phyloP scores from a whole-genome alignment of 2,113 vertebrate species.

The Elaphurus davidianus region DNA sequence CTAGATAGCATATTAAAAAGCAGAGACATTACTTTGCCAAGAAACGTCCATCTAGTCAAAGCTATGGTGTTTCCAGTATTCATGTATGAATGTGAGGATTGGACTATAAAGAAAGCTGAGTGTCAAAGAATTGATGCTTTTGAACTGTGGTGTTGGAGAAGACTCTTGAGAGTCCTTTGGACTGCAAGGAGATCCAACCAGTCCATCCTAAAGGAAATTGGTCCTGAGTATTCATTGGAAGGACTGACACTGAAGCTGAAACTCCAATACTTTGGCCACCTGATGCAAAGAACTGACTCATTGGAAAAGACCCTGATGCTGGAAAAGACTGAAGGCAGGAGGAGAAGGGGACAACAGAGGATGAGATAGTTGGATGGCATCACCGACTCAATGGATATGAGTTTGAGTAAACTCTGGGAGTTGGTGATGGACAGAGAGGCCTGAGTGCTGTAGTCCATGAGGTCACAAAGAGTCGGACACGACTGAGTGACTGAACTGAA shows the following conservation, averaged over 20 bases:
- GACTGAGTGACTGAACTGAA: background rate
- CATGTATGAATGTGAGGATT: background rate
- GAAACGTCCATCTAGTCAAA: rapidly evolving
- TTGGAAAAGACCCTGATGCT: background rate
- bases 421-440: background rate
- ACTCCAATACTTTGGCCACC: background rate
- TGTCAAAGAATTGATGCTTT: rapidly evolving
- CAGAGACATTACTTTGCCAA: background rate
- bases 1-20: background rate
- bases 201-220: background rate
- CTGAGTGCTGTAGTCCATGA: background rate
- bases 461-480: rapidly evolving
- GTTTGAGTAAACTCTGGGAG: background rate
- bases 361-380: background rate
- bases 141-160: background rate
- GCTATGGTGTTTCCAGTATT: background rate
- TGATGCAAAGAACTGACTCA: background rate
- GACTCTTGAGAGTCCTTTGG: background rate
- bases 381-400: background rate
- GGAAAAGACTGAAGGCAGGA: background rate
- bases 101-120: background rate
- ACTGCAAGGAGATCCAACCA: background rate
- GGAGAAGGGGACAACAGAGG: background rate
- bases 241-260: background rate
- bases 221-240: background rate